A percentile compares a stretch with the other conserved stretches of the same genome.
Conservation (phyloP, 2,888 invertebrate genomes). For the Cantharis flavilabris region DNA sequence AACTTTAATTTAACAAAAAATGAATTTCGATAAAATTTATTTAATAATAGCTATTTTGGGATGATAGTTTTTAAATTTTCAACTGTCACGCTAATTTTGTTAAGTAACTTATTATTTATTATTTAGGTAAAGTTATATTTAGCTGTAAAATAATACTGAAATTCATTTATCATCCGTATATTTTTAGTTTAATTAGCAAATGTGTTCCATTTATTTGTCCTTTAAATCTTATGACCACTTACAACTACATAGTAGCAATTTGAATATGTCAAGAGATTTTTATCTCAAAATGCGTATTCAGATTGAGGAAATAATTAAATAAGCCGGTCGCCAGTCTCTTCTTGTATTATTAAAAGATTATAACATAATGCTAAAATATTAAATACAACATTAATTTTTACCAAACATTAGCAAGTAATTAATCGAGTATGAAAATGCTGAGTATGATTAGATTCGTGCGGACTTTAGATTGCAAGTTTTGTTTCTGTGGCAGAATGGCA, state of each 20-base stretch:
- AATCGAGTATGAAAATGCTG: background rate
- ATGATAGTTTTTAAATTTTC: background rate
- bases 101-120: background rate
- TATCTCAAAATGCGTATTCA: background rate
- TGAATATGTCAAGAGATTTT: background rate
- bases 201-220: background rate
- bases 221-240: background rate
- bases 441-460: constrained; percentile 14
- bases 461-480: constrained; percentile 21
- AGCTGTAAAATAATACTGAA: background rate
- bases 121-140: background rate
- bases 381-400: background rate
- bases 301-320: background rate
- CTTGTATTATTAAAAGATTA: background rate
- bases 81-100: background rate
- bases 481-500: constrained; percentile 18
- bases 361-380: background rate
- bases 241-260: background rate
- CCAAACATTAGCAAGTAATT: background rate
- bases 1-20: background rate
- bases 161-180: background rate
- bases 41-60: background rate
- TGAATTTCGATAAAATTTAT: background rate
- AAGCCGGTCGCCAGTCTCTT: background rate
- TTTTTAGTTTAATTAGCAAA: background rate